These are phyloP conservation scores for Drosophila maculinotata DNA, from an alignment of 2,888 invertebrate species.

Conservation along the genomic window DNA sequence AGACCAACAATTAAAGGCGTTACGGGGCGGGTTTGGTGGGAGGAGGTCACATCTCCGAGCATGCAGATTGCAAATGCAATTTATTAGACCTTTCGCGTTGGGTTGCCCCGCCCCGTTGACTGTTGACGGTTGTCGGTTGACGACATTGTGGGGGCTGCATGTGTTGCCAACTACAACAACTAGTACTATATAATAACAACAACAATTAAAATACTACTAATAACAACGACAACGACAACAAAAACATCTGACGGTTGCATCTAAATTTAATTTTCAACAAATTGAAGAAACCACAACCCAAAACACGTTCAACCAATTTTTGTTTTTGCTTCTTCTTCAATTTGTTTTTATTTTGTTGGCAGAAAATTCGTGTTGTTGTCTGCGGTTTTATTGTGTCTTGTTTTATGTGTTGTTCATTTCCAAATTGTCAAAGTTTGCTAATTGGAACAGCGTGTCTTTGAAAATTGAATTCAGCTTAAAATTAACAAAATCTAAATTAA, in stretches of 20 bases:
- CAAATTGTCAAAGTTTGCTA: constrained; percentile 68
- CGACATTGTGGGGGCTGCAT: constrained; percentile 51
- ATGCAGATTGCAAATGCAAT: constrained; percentile 64
- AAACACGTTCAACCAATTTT: constrained; percentile 58
- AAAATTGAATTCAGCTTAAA: constrained; percentile 27
- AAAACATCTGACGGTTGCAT: constrained; percentile 40
- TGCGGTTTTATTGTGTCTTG: constrained; percentile 37
- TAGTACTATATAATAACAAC: not conserved
- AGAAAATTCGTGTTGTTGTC: constrained; percentile 49
- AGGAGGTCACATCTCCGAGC: constrained; percentile 31
- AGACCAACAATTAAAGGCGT: constrained; percentile 4
- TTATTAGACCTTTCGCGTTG: constrained; percentile 59
- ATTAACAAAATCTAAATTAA: constrained; percentile 25
- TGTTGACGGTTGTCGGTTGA: constrained; percentile 42
- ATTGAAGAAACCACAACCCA: constrained; percentile 35
- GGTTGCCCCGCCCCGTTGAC: constrained; percentile 23
- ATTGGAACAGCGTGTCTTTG: constrained; percentile 56
- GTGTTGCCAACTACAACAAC: constrained; percentile 25
- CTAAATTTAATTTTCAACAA: constrained; percentile 67
- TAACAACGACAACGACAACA: constrained; percentile 33
- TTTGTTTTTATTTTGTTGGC: constrained; percentile 51
- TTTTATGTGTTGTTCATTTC: constrained; percentile 40
- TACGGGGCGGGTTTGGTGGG: not conserved
- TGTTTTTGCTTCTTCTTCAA: constrained; percentile 8
- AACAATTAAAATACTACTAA: constrained; percentile 22